Evolutionary conservation across 1,140 invertebrate species (phyloP), one percentile per base, ranked within the genome.

Genomic region (Sweltsa coloradensis): DNA sequence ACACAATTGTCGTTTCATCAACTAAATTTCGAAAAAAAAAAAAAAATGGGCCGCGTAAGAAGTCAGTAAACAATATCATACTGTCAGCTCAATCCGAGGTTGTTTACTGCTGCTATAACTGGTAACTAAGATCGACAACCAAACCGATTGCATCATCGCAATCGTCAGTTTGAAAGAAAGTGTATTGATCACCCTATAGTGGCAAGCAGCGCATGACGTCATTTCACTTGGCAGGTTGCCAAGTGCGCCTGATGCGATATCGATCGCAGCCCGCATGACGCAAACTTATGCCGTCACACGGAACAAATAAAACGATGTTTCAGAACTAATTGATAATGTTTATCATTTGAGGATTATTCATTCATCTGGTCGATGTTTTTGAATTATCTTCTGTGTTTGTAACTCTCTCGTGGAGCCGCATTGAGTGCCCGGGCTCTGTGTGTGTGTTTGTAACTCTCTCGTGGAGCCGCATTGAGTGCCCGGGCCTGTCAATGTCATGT

Each of bases 11-110:
- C n/a, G n/a, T n/a, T n/a, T n/a, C n/a, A n/a, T n/a, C n/a, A n/a
- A n/a, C n/a, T n/a, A n/a, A n/a, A n/a, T n/a, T n/a, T n/a, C n/a
- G n/a, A n/a, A n/a, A n/a, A n/a, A n/a, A n/a, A n/a, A n/a, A n/a
- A n/a, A n/a, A n/a, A n/a, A n/a, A n/a, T 34, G 45, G 55, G 60
- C 57, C 57, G 59, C 59, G 55, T 18, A 5, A 19, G 19, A 13
- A 49, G 44, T 2, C 11, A 19, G 36, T n/a, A 22, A 19, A 22
- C 36, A 19, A 37, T 22, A 9, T 14, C 29, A 31, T 31, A 31
- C 9, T 14, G 9, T 31, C 29, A 31, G n/a, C 9, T 31, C n/a
- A 31, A 31, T 14, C 11, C 23, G 11, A n/a, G 23, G 23, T 22
- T n/a, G 18, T 37, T 37, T 37, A 19, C 5, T 37, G 36, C 36